Base-by-base conservation (phyloP, 2,113 vertebrate genomes). In the Oncorhynchus gorbuscha region DNA sequence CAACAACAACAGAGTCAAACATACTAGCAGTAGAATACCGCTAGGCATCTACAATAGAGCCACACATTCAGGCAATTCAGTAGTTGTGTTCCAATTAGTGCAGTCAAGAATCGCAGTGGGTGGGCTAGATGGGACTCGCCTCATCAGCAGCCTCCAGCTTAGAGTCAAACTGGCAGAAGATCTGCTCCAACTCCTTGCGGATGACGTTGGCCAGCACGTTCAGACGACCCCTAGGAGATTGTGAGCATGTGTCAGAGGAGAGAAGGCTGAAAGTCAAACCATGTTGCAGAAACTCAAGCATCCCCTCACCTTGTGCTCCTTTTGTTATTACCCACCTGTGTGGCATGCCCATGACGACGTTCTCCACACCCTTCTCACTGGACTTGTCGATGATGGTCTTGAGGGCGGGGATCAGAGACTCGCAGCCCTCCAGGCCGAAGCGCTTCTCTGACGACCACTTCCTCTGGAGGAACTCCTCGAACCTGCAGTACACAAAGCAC, bases 381-480 rank as follows among this genome's bases (percentile, higher is more conserved):
- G 97, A 99, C 75, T 95, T 96, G 82, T 99, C 97, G 1, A 99
- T 99, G 90, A 99, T 97, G 79, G 98, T 97, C 82, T 99, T 99
- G 77, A 99, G 92, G n/a, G 98, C 97, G 0, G 98, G 98, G 73
- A 99, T 99, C 79, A 99, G 92, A 35, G 97, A 96, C 87, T 99
- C 98, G 0, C 97, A 98, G 24, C 98, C 97, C 88, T 99, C 98
- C 87, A 99, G 92, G 2, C 98, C 98, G 1, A 99, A 99, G 1
- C 98, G 96, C 70, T 99, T 99, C 93, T 99, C 98, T 0, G 98
- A 97, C 0, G 98, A 99, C 97, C 97, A 99, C 73, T 99, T 99
- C 84, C 96, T 94, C 85, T 99, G 97, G 51, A 99, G 95, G 82
- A 98, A 99, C 89, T 99, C 98, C 89, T 99, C 98, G 81, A 99